Conservation (phyloP, 2,113 vertebrate genomes). For the Myotis lucifugus region DNA sequence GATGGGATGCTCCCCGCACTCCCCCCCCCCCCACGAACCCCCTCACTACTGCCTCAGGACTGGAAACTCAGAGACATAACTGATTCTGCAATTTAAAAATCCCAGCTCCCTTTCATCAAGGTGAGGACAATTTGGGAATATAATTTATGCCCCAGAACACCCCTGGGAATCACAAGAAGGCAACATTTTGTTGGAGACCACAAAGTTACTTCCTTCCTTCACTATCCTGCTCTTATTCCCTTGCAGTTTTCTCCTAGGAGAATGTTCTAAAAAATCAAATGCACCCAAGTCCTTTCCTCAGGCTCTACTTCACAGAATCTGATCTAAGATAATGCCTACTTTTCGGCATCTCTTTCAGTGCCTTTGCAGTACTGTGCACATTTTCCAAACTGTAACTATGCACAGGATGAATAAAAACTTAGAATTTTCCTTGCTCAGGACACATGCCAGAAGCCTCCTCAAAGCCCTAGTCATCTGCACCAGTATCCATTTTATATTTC, state of each 20-base stretch:
- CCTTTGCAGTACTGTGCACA: neutral
- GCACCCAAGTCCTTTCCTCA: neutral
- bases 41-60: neutral
- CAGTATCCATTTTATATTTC: neutral
- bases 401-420: neutral
- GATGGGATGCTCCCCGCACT: rapidly evolving
- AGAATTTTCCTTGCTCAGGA: neutral
- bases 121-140: neutral
- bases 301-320: neutral
- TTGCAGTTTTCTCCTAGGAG: neutral
- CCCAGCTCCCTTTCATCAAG: neutral
- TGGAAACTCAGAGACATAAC: neutral
- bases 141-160: neutral
- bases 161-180: neutral
- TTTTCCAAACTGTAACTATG: neutral
- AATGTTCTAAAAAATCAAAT: neutral
- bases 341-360: neutral
- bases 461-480: neutral
- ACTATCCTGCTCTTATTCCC: neutral
- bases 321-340: neutral
- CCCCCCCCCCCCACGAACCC: too few relatives aligned
- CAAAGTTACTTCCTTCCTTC: neutral
- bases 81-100: neutral
- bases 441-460: neutral
- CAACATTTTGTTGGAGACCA: conserved; percentile 2